A percentile compares a stretch with the other conserved stretches of the same genome.
Conservation (phyloP, 2,797 vertebrate species). For the Schizopygopsis malacanthus region DNA sequence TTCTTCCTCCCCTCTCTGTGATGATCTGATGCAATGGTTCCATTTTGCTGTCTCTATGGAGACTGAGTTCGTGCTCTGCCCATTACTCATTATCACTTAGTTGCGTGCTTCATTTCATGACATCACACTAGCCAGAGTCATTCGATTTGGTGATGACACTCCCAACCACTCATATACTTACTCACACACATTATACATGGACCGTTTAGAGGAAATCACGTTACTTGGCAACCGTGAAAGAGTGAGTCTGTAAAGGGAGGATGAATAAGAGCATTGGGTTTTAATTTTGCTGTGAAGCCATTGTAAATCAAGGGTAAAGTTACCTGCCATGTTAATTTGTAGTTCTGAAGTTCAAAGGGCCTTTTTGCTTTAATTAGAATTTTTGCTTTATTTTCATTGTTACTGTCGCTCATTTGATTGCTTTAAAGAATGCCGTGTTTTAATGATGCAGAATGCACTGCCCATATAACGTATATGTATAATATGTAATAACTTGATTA, state of each 20-base stretch:
- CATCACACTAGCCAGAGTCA: slow-evolving; percentile 38
- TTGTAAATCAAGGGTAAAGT: not conserved
- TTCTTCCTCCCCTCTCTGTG: not conserved
- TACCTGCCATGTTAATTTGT: not conserved
- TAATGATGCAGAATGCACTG: not conserved
- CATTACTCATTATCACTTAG: slow-evolving; percentile 50
- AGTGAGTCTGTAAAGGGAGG: not conserved
- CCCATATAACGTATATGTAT: not conserved
- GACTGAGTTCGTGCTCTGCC: slow-evolving; percentile 28
- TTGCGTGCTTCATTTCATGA: slow-evolving; percentile 37
- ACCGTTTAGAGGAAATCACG: not conserved
- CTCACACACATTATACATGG: not conserved
- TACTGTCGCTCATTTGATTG: not conserved
- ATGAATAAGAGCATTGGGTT: not conserved
- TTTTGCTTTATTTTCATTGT: not conserved
- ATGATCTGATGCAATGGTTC: slow-evolving; percentile 62
- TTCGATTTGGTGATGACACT: slow-evolving; percentile 20
- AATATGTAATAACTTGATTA: not conserved
- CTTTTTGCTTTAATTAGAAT: not conserved
- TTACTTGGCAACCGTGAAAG: slow-evolving; percentile 52
- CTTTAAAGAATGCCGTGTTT: not conserved
- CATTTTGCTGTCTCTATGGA: slow-evolving; percentile 57
- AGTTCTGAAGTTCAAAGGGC: not conserved
- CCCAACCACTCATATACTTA: not conserved
- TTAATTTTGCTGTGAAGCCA: not conserved